These are phyloP conservation scores for Eupithecia tripunctaria DNA, from an alignment of 2,888 invertebrate genomes.

Conservation along the genomic window DNA sequence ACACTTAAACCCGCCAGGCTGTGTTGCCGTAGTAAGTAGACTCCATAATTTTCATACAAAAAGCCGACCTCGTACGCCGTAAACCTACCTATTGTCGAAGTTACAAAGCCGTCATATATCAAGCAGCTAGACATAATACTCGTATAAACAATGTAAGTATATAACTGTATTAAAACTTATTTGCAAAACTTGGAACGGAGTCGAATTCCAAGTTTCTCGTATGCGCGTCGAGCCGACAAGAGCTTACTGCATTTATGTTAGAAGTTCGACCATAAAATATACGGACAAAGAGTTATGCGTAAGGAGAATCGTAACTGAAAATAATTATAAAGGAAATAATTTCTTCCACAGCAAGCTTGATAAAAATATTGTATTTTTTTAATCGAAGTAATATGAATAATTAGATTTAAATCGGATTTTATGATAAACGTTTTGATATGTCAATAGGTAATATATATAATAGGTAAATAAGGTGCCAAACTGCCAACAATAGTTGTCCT, in stretches of 20 bases:
- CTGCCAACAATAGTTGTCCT: not conserved
- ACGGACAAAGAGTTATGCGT: conserved; percentile 19
- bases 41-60: conserved; percentile 24
- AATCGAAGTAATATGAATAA: no score
- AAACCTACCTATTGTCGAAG: conserved; percentile 35
- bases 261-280: conserved; percentile 36
- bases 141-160: conserved; percentile 35
- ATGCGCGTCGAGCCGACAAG: conserved; percentile 34
- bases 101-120: conserved; percentile 37
- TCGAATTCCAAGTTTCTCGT: conserved; percentile 31
- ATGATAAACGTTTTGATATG: no score
- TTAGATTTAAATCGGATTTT: no score
- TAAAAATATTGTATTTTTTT: no score
- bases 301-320: not conserved
- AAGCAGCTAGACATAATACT: conserved; percentile 33
- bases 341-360: not conserved
- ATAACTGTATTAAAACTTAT: conserved; percentile 49
- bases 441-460: no score
- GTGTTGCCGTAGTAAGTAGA: not conserved
- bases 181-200: conserved; percentile 37
- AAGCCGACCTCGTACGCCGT: conserved; percentile 22
- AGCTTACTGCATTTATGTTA: conserved; percentile 37
- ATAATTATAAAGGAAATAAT: not conserved
- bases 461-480: no score
- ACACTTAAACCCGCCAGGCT: not conserved